phyloP scores from a whole-genome alignment of 2,888 invertebrate genomes.

The Neoascia interrupta region DNA sequence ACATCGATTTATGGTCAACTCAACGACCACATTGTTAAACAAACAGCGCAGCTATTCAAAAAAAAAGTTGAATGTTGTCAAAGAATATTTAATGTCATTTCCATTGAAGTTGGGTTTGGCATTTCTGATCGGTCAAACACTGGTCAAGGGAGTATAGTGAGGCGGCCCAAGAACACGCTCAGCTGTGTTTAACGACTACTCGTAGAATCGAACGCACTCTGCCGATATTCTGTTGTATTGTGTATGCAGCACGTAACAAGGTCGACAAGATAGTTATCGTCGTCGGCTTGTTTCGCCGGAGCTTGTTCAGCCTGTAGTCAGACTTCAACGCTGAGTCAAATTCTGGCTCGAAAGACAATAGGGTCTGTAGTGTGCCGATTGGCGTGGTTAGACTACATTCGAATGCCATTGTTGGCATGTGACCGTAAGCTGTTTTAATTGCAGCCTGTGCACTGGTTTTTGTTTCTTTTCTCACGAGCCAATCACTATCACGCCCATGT shows the following conservation, averaged over 20 bases:
- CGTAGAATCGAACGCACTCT: constrained; percentile 10
- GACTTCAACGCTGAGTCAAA: not conserved
- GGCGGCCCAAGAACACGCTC: not conserved
- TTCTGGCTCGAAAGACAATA: constrained; percentile 17
- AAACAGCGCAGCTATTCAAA: not conserved
- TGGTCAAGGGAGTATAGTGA: constrained; percentile 35
- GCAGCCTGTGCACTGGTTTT: not conserved
- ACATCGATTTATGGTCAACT: constrained; percentile 32
- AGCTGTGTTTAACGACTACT: not conserved
- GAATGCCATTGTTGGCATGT: constrained; percentile 13
- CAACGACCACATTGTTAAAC: constrained; percentile 7
- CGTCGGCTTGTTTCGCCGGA: constrained; percentile 3
- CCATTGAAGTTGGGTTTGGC: constrained; percentile 45
- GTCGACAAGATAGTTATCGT: constrained; percentile 57
- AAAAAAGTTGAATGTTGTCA: constrained; percentile 9
- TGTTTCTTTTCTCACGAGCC: too few species aligned
- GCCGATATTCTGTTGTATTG: constrained; percentile 4
- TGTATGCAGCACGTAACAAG: constrained; percentile 58
- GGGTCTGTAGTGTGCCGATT: constrained; percentile 9
- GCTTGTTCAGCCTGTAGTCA: constrained; percentile 4
- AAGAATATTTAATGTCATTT: constrained; percentile 41
- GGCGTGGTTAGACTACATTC: constrained; percentile 27
- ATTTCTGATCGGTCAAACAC: constrained; percentile 3
- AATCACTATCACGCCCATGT: constrained; percentile 15
- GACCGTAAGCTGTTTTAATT: constrained; percentile 1